phyloP scores from a whole-genome alignment of 2,888 invertebrate genomes.

The Drosophila affinis region DNA sequence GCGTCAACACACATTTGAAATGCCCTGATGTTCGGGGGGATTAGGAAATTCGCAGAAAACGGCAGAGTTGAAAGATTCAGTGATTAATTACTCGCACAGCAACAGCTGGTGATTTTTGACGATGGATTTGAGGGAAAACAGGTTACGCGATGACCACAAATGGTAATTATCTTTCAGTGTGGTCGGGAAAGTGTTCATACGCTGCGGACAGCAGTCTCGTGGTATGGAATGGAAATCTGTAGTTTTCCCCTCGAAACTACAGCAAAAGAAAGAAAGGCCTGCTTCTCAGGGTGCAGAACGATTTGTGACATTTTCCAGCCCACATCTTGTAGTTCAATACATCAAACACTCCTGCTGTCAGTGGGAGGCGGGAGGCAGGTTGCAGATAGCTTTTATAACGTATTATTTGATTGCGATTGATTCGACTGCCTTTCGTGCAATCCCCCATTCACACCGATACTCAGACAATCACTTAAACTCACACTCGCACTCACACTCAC shows the following conservation, averaged over 20 bases:
- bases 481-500: background rate
- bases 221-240: background rate
- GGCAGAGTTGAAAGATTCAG: background rate
- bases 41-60: background rate
- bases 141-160: background rate
- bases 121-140: background rate
- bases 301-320: background rate
- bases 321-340: background rate
- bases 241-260: background rate
- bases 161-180: background rate
- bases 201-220: background rate
- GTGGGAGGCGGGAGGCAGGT: background rate
- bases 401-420: background rate
- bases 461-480: background rate
- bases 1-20: background rate
- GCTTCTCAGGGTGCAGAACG: background rate
- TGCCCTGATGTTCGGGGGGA: background rate
- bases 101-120: background rate
- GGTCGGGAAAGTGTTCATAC: background rate
- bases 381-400: background rate
- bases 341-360: background rate
- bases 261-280: background rate
- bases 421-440: conserved; percentile 48
- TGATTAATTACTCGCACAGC: too few species aligned
- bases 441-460: conserved; percentile 52